These are phyloP conservation scores for Apus apus DNA, from an alignment of 2,113 vertebrate species.

Conservation along the genomic window DNA sequence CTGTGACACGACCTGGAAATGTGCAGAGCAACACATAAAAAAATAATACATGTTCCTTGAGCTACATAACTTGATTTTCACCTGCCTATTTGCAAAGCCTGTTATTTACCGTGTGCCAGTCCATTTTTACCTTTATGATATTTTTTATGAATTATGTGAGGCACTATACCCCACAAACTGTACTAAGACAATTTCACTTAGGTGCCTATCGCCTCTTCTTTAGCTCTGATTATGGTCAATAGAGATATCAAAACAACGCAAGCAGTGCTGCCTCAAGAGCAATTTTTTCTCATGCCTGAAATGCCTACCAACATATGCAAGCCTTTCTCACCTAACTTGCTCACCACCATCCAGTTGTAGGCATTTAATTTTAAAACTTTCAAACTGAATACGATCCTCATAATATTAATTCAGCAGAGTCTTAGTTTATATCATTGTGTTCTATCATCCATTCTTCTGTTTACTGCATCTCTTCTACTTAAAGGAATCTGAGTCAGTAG, in stretches of 20 bases:
- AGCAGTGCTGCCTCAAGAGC: not conserved
- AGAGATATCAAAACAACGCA: not conserved
- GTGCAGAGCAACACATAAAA: not conserved
- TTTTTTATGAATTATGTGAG: not conserved
- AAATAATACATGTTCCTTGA: not conserved
- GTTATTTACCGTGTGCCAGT: not conserved
- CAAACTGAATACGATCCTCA: not conserved
- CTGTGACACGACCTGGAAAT: not conserved
- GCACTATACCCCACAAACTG: not conserved
- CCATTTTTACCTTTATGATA: not conserved
- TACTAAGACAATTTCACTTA: not conserved
- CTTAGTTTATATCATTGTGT: not conserved
- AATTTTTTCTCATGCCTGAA: not conserved
- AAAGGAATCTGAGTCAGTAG: not conserved
- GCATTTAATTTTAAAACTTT: not conserved
- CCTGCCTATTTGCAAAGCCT: not conserved
- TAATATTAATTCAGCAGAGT: not conserved
- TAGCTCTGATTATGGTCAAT: not conserved
- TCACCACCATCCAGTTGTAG: not conserved
- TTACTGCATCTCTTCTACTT: not conserved
- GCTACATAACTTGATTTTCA: not conserved
- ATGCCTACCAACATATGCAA: not conserved
- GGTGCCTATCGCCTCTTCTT: not conserved
- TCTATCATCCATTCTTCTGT: not conserved
- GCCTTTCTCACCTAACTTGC: not conserved